Conservation (phyloP, 2,113 vertebrate species). For the Tympanuchus pallidicinctus region DNA sequence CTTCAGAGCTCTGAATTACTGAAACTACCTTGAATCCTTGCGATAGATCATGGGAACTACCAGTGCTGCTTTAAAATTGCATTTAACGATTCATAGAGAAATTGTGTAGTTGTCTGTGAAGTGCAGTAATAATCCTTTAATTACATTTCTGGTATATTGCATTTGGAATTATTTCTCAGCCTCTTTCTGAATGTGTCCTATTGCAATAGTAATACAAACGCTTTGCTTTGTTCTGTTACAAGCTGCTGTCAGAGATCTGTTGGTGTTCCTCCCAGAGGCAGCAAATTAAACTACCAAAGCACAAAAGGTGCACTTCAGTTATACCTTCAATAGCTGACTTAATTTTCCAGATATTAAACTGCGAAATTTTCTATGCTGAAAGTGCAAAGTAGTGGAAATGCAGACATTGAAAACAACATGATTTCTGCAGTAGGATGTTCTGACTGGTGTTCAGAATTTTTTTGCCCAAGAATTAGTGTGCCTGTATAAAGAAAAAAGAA, state of each 20-base stretch:
- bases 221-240: not conserved
- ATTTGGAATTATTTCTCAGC: slow-evolving; percentile 31
- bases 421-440: not conserved
- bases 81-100: slow-evolving; percentile 4
- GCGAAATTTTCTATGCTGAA: not conserved
- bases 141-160: slow-evolving; percentile 34
- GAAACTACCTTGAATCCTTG: not conserved
- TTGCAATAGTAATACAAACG: not conserved
- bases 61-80: slow-evolving; percentile 6
- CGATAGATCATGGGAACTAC: not conserved
- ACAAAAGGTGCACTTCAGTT: slow-evolving; percentile 1
- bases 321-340: not conserved
- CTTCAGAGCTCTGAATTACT: slow-evolving; percentile 14
- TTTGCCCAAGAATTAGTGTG: not conserved
- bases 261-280: not conserved
- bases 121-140: slow-evolving; percentile 40
- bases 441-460: not conserved
- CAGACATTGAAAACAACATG: not conserved
- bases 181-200: not conserved
- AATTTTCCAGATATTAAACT: slow-evolving; percentile 39
- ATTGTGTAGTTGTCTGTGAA: not conserved
- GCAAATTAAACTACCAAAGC: slow-evolving; percentile 42
- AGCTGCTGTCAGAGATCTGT: not conserved
- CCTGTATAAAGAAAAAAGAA: not conserved
- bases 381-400: not conserved